These are phyloP conservation scores for Zootermopsis nevadensis DNA, from an alignment of 2,888 invertebrate species.

Conservation along the genomic window DNA sequence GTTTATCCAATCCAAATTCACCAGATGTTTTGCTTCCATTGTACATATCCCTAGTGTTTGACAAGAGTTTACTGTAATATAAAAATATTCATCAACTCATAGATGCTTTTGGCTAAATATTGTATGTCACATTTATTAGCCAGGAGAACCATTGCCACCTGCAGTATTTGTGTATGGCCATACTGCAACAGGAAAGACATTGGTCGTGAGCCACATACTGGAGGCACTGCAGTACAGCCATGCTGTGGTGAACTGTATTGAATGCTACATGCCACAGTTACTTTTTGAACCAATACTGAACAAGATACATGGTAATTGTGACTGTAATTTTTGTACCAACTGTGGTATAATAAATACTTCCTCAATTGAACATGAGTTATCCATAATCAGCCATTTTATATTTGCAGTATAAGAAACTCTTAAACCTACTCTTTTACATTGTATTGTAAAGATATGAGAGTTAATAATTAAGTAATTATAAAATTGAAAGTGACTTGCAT, in stretches of 20 bases:
- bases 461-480: too few relatives aligned
- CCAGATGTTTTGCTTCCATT: neutral
- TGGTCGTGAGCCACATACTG: slow-evolving; percentile 73
- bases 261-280: slow-evolving; percentile 81
- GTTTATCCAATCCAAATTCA: too few relatives aligned
- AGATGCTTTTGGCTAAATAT: neutral
- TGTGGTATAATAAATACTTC: too few relatives aligned
- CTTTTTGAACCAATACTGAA: slow-evolving; percentile 81
- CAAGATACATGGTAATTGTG: slow-evolving; percentile 63
- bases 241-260: slow-evolving; percentile 81
- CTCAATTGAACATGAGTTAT: too few relatives aligned
- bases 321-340: too few relatives aligned
- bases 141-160: slow-evolving; percentile 73
- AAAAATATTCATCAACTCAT: neutral
- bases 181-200: slow-evolving; percentile 86
- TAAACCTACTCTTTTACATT: too few relatives aligned
- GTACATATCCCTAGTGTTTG: neutral
- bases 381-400: too few relatives aligned
- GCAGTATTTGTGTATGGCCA: slow-evolving; percentile 85
- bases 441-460: too few relatives aligned
- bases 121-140: slow-evolving; percentile 41
- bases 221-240: slow-evolving; percentile 69
- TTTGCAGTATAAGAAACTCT: too few relatives aligned
- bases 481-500: too few relatives aligned
- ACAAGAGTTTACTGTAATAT: neutral